These are phyloP conservation scores for Diachrysia chrysitis DNA, from an alignment of 2,888 invertebrate genomes.

Conservation along the genomic window DNA sequence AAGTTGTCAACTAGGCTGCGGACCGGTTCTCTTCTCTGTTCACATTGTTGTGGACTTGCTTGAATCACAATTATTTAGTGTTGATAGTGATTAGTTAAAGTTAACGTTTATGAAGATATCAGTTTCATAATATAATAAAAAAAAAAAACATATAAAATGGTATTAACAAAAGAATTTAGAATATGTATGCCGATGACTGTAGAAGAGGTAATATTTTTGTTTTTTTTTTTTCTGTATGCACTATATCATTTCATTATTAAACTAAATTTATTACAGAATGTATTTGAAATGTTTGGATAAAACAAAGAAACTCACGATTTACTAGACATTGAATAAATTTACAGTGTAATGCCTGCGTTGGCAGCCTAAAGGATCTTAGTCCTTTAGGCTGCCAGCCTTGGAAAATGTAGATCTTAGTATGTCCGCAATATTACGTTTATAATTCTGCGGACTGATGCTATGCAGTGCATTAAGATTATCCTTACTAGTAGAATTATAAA, in stretches of 20 bases:
- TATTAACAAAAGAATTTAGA: constrained; percentile 95
- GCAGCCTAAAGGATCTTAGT: constrained; percentile 22
- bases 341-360: neutral
- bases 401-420: constrained; percentile 14
- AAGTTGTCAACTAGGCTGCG: constrained; percentile 1
- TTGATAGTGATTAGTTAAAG: constrained; percentile 6
- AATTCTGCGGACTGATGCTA: constrained; percentile 25
- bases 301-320: neutral
- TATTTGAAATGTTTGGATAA: constrained; percentile 11
- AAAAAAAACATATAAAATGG: constrained; percentile 88
- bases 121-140: constrained; percentile 9
- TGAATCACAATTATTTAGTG: neutral
- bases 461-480: constrained; percentile 22
- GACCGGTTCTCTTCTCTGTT: neutral
- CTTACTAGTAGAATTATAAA: no score
- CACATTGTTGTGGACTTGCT: neutral
- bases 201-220: constrained; percentile 92
- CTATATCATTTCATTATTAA: neutral
- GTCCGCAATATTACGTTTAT: constrained; percentile 15
- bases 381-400: constrained; percentile 32
- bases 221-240: neutral
- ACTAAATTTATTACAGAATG: neutral
- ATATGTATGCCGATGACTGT: constrained; percentile 98
- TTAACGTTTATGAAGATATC: constrained; percentile 4
- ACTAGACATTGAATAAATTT: neutral